Evolutionary conservation across 2,888 invertebrate genomes (phyloP).

Genomic region (Macrophya alboannulata): DNA sequence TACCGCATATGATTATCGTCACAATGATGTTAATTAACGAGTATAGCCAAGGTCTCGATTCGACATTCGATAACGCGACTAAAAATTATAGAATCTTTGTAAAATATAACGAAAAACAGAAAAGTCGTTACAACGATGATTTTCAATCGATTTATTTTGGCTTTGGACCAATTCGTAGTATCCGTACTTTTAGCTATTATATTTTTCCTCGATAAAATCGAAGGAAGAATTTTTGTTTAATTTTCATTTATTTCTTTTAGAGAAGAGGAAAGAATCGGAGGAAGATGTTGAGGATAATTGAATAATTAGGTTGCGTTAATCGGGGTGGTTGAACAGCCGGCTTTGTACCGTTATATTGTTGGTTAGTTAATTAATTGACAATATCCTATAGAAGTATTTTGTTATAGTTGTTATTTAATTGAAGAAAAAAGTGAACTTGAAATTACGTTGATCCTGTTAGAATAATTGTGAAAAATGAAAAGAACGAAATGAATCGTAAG

Average conservation of each 20-base stretch:
- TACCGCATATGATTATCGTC: not conserved
- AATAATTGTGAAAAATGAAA: not conserved
- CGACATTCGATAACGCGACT: not conserved
- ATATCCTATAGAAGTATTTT: not conserved
- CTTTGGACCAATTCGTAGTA: not conserved
- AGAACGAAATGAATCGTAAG: not conserved
- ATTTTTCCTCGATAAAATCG: not conserved
- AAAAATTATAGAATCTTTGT: too few relatives aligned
- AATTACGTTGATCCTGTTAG: not conserved
- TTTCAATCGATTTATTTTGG: too few relatives aligned
- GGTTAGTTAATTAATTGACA: not conserved
- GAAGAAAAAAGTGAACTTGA: not conserved
- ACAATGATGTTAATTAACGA: not conserved
- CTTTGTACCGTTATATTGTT: not conserved
- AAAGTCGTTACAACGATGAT: too few relatives aligned
- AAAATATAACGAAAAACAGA: too few relatives aligned
- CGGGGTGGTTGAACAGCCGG: not conserved
- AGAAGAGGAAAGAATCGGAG: not conserved
- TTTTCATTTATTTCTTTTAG: not conserved
- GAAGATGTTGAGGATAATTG: not conserved
- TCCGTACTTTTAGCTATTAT: not conserved
- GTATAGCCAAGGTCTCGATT: not conserved
- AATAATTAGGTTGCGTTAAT: constrained; percentile 33
- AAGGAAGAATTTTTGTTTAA: not conserved
- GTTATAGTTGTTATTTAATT: not conserved